Evolutionary conservation across 2,888 invertebrate genomes (phyloP).

Genomic region (Apamea crenata): DNA sequence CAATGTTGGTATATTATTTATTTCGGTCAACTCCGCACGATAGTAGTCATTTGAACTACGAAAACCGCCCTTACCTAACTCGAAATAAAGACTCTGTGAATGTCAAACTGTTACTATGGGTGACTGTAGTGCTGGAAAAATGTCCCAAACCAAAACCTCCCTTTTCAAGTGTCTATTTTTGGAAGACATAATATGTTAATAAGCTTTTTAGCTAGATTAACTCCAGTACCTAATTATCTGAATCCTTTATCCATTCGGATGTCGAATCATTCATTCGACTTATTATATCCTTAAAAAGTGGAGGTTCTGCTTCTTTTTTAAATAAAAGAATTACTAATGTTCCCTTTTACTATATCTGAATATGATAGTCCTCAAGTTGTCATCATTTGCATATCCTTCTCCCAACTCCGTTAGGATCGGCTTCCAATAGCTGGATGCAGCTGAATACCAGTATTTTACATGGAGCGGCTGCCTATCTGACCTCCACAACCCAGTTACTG

Average conservation of each 20-base stretch:
- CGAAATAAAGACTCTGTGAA: neutral
- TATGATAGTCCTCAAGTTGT: neutral
- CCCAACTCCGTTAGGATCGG: too few relatives aligned
- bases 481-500: neutral
- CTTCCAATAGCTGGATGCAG: neutral
- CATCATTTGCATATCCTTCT: neutral
- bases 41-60: neutral
- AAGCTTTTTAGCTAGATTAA: neutral
- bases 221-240: neutral
- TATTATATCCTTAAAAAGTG: neutral
- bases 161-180: neutral
- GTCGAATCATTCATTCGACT: neutral
- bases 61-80: neutral
- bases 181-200: neutral
- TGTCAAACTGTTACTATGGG: neutral
- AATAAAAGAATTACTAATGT: slow-evolving; percentile 47
- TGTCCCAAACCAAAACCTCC: neutral
- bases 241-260: neutral
- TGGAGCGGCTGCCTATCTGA: neutral
- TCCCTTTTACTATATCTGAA: neutral
- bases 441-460: neutral
- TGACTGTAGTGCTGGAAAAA: neutral
- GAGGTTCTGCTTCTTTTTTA: slow-evolving; percentile 47
- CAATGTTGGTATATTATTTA: neutral
- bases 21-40: neutral